A percentile compares a stretch with the other conserved stretches of the same genome.
Conservation (phyloP, 2,113 vertebrate genomes). For the rabbit (Oryctolagus cuniculus) region mOryCun1.1 NC_091453.1:129876001-129876500, state of each 20-base stretch:
- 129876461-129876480: background rate
- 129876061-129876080: background rate
- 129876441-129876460: background rate
- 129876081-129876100: background rate
- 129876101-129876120: background rate
- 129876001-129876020: slow-evolving; percentile 3
- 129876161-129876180: background rate
- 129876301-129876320: background rate
- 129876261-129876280: background rate
- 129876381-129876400: background rate
- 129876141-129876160: background rate
- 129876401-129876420: background rate
- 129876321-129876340: background rate
- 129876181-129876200: background rate
- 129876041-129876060: background rate
- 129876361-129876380: slow-evolving; percentile 39
- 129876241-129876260: background rate
- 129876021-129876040: background rate
- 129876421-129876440: background rate
- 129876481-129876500: background rate
- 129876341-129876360: background rate
- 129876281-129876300: background rate
- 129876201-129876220: background rate
- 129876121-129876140: background rate
- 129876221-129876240: background rate